Base-by-base conservation (phyloP, 1,140 invertebrate species). In the Helicoverpa armigera region DNA sequence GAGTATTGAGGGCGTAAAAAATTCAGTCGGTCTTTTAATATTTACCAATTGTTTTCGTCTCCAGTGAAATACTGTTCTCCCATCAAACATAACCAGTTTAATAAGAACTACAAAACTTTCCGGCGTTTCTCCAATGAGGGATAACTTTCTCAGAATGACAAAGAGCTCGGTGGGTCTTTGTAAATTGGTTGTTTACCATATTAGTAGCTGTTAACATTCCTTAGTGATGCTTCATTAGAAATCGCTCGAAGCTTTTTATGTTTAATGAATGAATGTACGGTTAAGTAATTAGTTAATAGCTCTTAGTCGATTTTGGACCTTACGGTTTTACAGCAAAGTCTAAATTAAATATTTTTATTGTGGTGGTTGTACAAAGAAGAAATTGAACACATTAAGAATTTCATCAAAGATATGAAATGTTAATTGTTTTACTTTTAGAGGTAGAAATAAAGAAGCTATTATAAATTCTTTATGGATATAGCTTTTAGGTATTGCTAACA, bases 1-100 rank as follows among this genome's bases (percentile, higher is more conserved):
- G 67, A 80, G 79, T 77, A 82, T 35, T 79, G 63, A 70, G 75
- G 81, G 86, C 84, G 82, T 80, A 84, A 87, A 85, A 80, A 84
- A 87, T 80, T 83, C 82, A 80, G 81, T 82, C 80, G 51, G 67
- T 77, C 79, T 80, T 87, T 86, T 84, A 82, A 86, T 85, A 84
- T 87, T 84, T 85, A 87, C 83, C 80, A 80, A 86, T 87, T 86
- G 84, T 84, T 87, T 86, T 86, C 78, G 83, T 81, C 81, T 80
- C 65, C 54, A 73, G 56, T 86, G 72, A 86, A 84, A 81, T 86
- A 87, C 76, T 65, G 82, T 75, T 60, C 76, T 82, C 51, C 75
- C 76, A 74, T 82, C 80, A 48, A 81, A 43, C 3, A 18, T 61
- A n/a, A 48, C 86, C 86, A 85, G 23, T 65, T 35, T 77, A 80